Evolutionary conservation across 2,113 vertebrate genomes (phyloP).

Genomic region (Blennius ocellaris): DNA sequence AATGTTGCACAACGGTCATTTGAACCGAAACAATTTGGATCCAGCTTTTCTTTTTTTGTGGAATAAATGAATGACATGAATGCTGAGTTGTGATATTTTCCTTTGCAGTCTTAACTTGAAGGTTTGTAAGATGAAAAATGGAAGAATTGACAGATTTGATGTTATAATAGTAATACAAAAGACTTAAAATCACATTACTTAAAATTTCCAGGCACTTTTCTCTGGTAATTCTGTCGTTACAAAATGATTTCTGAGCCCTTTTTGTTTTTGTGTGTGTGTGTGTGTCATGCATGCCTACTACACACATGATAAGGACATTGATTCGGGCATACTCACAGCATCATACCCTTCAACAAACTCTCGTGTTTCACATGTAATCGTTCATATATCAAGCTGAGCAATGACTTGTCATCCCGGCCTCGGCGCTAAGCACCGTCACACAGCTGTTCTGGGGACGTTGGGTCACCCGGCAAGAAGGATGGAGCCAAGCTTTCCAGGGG

Average conservation of each 20-base stretch:
- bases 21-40: no score
- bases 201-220: neutral
- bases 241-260: no score
- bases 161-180: no score
- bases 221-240: neutral
- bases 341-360: conserved; percentile 64
- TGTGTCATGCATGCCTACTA: conserved; percentile 29
- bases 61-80: no score
- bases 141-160: no score
- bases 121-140: no score
- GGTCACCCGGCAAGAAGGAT: conserved; percentile 62
- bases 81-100: no score
- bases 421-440: conserved; percentile 60
- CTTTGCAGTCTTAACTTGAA: no score
- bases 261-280: no score
- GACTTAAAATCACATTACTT: no score
- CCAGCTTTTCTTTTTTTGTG: no score
- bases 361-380: conserved; percentile 62
- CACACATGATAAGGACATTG: conserved; percentile 44
- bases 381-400: conserved; percentile 73
- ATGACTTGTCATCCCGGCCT: conserved; percentile 68
- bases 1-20: no score
- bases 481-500: conserved; percentile 46
- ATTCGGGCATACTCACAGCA: conserved; percentile 31
- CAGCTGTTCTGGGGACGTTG: conserved; percentile 76